These are phyloP conservation scores for Diarsia rubi DNA, from an alignment of 2,888 invertebrate species.

Conservation along the genomic window DNA sequence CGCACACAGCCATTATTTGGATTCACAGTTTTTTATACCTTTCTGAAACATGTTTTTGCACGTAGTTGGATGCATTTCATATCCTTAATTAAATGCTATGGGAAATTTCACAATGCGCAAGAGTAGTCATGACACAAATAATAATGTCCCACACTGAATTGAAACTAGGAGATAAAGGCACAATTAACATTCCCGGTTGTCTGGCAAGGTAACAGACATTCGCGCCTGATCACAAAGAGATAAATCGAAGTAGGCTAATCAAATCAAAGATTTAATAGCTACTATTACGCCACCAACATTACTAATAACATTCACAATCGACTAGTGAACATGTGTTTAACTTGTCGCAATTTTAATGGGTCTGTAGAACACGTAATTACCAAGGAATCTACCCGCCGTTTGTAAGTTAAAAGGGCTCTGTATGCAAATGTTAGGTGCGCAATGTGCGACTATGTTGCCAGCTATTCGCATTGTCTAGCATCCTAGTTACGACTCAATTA, in stretches of 20 bases:
- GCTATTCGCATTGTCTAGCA: constrained; percentile 81
- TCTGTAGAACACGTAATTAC: constrained; percentile 72
- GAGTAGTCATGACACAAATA: constrained; percentile 6
- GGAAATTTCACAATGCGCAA: neutral
- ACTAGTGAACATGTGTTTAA: constrained; percentile 64
- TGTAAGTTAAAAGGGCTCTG: constrained; percentile 74
- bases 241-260: constrained; percentile 54
- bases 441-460: constrained; percentile 74
- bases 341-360: constrained; percentile 66
- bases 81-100: neutral
- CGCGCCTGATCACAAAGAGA: constrained; percentile 53
- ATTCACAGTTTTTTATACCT: constrained; percentile 21
- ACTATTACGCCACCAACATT: constrained; percentile 41
- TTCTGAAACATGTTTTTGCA: neutral
- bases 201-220: constrained; percentile 47
- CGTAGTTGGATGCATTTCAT: neutral
- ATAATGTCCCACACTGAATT: constrained; percentile 17
- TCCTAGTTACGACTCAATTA: constrained; percentile 86
- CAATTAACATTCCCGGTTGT: constrained; percentile 49
- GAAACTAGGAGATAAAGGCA: constrained; percentile 39
- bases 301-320: constrained; percentile 55
- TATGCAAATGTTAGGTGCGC: constrained; percentile 79
- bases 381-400: constrained; percentile 66
- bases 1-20: constrained; percentile 26
- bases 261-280: constrained; percentile 51